These are phyloP conservation scores for Drosophila mayaguana DNA, from an alignment of 2,888 invertebrate genomes.

Conservation along the genomic window DNA sequence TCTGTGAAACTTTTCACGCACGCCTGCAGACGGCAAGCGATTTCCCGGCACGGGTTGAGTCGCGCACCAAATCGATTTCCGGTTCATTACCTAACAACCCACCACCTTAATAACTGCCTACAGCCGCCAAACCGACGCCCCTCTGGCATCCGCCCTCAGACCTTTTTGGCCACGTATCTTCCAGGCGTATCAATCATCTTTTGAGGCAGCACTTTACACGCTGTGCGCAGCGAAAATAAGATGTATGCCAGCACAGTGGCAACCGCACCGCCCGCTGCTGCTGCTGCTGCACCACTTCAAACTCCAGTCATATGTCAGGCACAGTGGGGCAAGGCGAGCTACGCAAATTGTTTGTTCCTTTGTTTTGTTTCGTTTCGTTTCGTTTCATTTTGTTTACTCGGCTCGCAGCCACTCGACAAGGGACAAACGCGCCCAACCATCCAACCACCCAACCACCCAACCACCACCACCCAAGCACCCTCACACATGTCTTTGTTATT, in stretches of 20 bases:
- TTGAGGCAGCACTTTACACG: constrained; percentile 60
- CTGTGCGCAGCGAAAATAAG: constrained; percentile 46
- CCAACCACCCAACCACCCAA: no score
- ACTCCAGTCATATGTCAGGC: constrained; percentile 55
- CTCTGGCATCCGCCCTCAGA: background rate
- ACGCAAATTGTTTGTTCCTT: constrained; percentile 70
- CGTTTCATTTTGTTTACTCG: constrained; percentile 55
- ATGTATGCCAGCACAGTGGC: constrained; percentile 26
- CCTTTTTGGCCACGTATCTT: background rate
- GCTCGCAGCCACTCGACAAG: constrained; percentile 27
- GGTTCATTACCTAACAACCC: constrained; percentile 69
- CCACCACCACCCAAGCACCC: background rate
- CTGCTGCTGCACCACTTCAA: constrained; percentile 7
- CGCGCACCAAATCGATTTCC: constrained; percentile 78
- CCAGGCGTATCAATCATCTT: constrained; percentile 74
- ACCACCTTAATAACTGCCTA: constrained; percentile 2
- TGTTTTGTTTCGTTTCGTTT: constrained; percentile 41
- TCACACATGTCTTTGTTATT: constrained; percentile 36
- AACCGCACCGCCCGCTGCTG: background rate
- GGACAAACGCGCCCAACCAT: no score
- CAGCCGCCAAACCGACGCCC: background rate
- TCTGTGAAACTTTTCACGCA: constrained; percentile 75
- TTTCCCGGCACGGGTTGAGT: constrained; percentile 69
- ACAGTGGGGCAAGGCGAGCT: constrained; percentile 24
- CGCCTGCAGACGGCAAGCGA: constrained; percentile 76